Percentiles rank a stretch among this genome's conserved stretches.
Evolutionary conservation across 2,113 vertebrate genomes (phyloP).

Genomic region (Larimichthys polyactis): DNA sequence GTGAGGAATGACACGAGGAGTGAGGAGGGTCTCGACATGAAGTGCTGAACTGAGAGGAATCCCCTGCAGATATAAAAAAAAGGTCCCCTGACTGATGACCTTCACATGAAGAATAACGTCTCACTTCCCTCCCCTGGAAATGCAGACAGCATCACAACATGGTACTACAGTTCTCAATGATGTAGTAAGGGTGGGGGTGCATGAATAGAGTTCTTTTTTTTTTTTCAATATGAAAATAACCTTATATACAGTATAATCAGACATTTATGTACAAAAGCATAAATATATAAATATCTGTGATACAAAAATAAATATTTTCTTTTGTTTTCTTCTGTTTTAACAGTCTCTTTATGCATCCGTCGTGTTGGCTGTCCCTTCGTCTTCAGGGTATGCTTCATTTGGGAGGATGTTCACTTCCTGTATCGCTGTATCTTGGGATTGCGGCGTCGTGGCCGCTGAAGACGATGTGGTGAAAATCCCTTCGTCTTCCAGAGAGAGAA

Average conservation of each 20-base stretch:
- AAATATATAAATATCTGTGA: slow-evolving; percentile 99
- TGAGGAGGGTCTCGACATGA: slow-evolving; percentile 37
- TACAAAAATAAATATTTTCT: slow-evolving; percentile 99
- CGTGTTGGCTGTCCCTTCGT: slow-evolving; percentile 54
- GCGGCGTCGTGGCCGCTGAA: slow-evolving; percentile 70
- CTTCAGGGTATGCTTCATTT: slow-evolving; percentile 52
- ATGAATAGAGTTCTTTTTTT: slow-evolving; percentile 58
- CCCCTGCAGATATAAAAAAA: slow-evolving; percentile 8
- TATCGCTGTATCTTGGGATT: slow-evolving; percentile 82
- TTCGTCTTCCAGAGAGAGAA: slow-evolving; percentile 87
- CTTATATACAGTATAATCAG: slow-evolving; percentile 88
- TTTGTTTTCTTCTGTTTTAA: slow-evolving; percentile 81
- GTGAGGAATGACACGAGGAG: slow-evolving; percentile 46
- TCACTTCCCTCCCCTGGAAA: slow-evolving; percentile 44
- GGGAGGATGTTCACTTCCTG: slow-evolving; percentile 73
- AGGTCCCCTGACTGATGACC: slow-evolving; percentile 24
- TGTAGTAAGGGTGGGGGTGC: slow-evolving; percentile 16
- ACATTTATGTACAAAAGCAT: slow-evolving; percentile 97
- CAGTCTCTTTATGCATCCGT: slow-evolving; percentile 74
- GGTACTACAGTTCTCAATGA: slow-evolving; percentile 59
- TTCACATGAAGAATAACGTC: slow-evolving; percentile 49
- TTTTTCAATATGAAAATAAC: slow-evolving; percentile 84
- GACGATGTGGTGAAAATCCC: slow-evolving; percentile 75
- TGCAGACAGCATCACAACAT: slow-evolving; percentile 33
- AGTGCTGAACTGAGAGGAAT: slow-evolving; percentile 63